These are phyloP conservation scores for Vicugna pacos DNA, from an alignment of 2,113 vertebrate genomes.

Conservation along the genomic window DNA sequence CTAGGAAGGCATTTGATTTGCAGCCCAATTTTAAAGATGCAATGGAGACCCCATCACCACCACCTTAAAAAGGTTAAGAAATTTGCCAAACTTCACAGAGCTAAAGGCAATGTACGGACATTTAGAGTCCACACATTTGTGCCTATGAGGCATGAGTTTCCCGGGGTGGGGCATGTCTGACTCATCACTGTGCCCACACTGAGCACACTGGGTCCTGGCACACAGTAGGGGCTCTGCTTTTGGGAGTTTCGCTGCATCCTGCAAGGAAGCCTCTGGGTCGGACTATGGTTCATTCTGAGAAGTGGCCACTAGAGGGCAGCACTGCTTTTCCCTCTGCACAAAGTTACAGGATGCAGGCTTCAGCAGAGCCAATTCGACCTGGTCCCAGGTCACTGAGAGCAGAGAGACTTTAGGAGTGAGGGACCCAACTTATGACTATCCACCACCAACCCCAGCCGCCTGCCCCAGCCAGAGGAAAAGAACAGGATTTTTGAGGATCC, in stretches of 20 bases:
- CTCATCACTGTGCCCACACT: accelerated
- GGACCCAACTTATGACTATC: not conserved
- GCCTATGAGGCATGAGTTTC: not conserved
- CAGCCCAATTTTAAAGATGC: not conserved
- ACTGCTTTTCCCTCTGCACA: slow-evolving; percentile 52
- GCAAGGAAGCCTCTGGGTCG: accelerated
- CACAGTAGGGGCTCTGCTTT: not conserved
- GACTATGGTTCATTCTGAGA: not conserved
- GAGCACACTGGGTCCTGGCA: accelerated
- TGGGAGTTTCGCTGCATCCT: accelerated
- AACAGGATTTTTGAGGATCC: not conserved
- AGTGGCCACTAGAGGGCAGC: slow-evolving; percentile 85
- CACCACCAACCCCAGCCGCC: accelerated
- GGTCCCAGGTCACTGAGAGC: not conserved
- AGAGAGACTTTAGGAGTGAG: accelerated
- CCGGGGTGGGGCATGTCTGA: not conserved
- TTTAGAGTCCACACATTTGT: accelerated
- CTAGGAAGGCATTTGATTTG: not conserved
- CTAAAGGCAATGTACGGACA: not conserved
- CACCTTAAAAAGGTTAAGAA: not conserved
- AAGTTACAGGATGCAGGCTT: accelerated
- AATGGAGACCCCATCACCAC: not conserved
- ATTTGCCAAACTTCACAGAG: not conserved
- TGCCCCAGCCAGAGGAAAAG: not conserved
- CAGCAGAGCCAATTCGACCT: accelerated